A percentile compares a stretch with the other conserved stretches of the same genome.
Evolutionary conservation across 2,113 vertebrate genomes (phyloP).

Genomic region (Hydropotes inermis): DNA sequence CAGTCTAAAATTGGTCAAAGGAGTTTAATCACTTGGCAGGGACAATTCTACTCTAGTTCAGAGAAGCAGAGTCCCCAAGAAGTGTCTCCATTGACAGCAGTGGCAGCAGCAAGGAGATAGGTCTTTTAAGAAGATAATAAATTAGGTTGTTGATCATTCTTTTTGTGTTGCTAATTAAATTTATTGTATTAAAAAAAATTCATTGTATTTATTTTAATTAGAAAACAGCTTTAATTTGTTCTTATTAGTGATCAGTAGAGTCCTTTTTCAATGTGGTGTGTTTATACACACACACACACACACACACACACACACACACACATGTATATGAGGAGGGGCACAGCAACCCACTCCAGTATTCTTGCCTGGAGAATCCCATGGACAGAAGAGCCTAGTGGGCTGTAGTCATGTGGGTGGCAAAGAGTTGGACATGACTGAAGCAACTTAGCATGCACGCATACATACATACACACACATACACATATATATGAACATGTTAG

Average conservation of each 20-base stretch:
- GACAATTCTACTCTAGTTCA: background rate
- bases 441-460: background rate
- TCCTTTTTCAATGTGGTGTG: background rate
- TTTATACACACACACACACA: background rate
- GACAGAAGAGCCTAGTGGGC: background rate
- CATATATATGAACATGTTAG: background rate
- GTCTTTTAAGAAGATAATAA: background rate
- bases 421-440: background rate
- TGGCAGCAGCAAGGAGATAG: background rate
- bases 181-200: background rate
- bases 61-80: background rate
- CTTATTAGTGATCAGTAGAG: background rate
- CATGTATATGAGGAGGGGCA: background rate
- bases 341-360: background rate
- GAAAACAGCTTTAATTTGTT: background rate
- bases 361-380: background rate
- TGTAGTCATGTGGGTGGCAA: background rate
- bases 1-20: background rate
- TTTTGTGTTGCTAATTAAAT: background rate
- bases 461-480: background rate
- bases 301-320: background rate
- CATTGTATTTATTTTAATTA: background rate
- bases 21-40: background rate
- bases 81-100: background rate
- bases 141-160: background rate